A percentile compares a stretch with the other conserved stretches of the same genome.
Evolutionary conservation across 2,797 vertebrate genomes (phyloP).

Genomic region (Carapus acus): DNA sequence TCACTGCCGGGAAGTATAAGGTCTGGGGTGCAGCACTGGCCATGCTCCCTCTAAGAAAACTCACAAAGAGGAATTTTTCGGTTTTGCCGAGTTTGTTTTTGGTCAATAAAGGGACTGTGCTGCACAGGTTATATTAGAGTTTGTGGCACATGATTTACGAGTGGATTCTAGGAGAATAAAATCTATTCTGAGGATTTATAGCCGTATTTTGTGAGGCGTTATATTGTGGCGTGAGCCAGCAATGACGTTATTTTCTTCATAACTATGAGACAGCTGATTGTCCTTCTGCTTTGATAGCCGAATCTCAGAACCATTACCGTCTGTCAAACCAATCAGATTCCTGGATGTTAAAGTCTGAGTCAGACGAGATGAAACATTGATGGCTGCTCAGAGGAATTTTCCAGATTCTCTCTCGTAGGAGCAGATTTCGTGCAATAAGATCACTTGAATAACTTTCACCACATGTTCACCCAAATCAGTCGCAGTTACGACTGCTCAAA

Average conservation of each 20-base stretch:
- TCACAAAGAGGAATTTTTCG: background rate
- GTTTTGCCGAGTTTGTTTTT: slow-evolving; percentile 6
- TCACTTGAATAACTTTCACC: slow-evolving; percentile 43
- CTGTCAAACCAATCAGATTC: slow-evolving; percentile 22
- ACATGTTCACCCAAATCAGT: slow-evolving; percentile 33
- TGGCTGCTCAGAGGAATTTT: slow-evolving; percentile 31
- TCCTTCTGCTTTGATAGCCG: slow-evolving; percentile 13
- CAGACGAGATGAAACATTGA: slow-evolving; percentile 6
- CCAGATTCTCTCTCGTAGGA: slow-evolving; percentile 35
- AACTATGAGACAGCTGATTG: slow-evolving; percentile 22
- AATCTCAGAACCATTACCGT: slow-evolving; percentile 5
- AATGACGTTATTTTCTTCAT: slow-evolving; percentile 3
- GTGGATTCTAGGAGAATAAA: slow-evolving; percentile 10
- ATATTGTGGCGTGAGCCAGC: background rate
- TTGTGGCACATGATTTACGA: background rate
- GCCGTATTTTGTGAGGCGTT: slow-evolving; percentile 8
- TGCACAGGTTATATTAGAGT: slow-evolving; percentile 5
- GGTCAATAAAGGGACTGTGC: slow-evolving; percentile 8
- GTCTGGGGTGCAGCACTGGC: no score
- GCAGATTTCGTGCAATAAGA: slow-evolving; percentile 31
- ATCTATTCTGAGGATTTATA: slow-evolving; percentile 12
- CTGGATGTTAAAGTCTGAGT: slow-evolving; percentile 5
- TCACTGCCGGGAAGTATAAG: no score
- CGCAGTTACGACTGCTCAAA: slow-evolving; percentile 22
- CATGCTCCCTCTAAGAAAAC: no score